A percentile compares a stretch with the other conserved stretches of the same genome.
Evolutionary conservation across 2,888 invertebrate genomes (phyloP).

Genomic region (Phortica okadai): DNA sequence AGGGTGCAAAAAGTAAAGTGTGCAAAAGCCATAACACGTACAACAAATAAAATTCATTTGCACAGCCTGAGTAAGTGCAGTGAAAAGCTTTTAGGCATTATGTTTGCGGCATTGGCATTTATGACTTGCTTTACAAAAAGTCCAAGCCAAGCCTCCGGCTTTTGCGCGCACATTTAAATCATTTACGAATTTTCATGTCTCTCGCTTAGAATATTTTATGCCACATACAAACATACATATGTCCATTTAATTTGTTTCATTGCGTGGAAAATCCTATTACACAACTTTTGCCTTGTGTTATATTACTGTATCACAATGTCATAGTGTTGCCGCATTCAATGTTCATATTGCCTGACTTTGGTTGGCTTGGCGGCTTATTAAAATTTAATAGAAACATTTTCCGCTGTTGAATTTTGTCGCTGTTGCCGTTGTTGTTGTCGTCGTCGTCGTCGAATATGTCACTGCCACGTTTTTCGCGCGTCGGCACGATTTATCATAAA

Average conservation of each 20-base stretch:
- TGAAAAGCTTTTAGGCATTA: constrained; percentile 23
- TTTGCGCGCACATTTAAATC: too few relatives aligned
- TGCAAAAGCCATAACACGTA: neutral
- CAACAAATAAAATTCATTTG: constrained; percentile 21
- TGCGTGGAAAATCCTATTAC: constrained; percentile 24
- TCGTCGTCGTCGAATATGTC: constrained; percentile 5
- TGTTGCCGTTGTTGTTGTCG: constrained; percentile 34
- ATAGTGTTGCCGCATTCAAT: constrained; percentile 44
- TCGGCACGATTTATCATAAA: constrained; percentile 61
- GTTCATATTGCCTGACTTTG: constrained; percentile 1
- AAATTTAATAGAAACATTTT: constrained; percentile 63
- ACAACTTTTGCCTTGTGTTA: neutral
- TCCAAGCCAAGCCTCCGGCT: too few relatives aligned
- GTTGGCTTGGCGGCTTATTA: constrained; percentile 55
- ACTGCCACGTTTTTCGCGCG: constrained; percentile 37
- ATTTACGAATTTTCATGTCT: too few relatives aligned
- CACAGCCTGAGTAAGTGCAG: constrained; percentile 10
- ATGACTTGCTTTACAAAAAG: neutral
- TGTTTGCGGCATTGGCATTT: constrained; percentile 7
- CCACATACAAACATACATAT: neutral
- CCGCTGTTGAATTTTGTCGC: constrained; percentile 36
- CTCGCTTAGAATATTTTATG: too few relatives aligned
- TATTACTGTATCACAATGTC: constrained; percentile 48
- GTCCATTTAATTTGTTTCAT: constrained; percentile 32
- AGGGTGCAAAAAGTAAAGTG: too few relatives aligned